Base-by-base conservation (phyloP, 1,140 invertebrate species). In the Euglossa dilemma region DNA sequence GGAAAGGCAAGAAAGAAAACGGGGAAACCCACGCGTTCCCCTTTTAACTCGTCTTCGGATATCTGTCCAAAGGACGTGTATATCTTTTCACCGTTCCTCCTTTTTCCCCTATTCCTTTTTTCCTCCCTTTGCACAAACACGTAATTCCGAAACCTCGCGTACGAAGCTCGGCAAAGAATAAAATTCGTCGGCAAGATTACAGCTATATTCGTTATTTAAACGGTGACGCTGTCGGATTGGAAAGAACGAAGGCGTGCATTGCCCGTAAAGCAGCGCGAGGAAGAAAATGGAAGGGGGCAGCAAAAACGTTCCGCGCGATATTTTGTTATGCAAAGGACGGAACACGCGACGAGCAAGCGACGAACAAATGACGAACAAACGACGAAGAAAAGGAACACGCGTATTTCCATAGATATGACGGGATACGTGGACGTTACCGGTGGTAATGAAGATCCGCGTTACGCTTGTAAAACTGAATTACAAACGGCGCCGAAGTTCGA, bases 391-490 rank as follows among this genome's bases (percentile, higher is more conserved):
- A 28, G 52, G 80, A 28, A 67, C 56, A 67, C 72, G 25, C 25
- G 70, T 76, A 82, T 82, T 82, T 82, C 28, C 80, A 82, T 76
- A 82, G 80, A 82, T 74, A 82, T 67, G 43, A 50, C 43, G 52
- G 20, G 7, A 47, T 28, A 74, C 20, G 72, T 50, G 52, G 63
- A 81, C 61, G 59, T 57, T 54, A 23, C n/a, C 80, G 25, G 43
- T n/a, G 18, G 80, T 82, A 82, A 82, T 59, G 80, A 82, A 67
- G 52, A 45, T 76, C 69, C 80, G 45, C 59, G 54, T 82, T 56
- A 76, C 73, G 25, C 63, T 43, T n/a, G 73, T 57, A 52, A 75
- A 82, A 82, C 72, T 76, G 63, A 82, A 76, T 82, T 82, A 82
- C 54, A 82, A 82, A 75, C 80, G 80, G 80, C 73, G 63, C 2